Percentiles rank a stretch among this genome's conserved stretches.
These are phyloP conservation scores for Pangasius djambal DNA, from an alignment of 2,797 vertebrate genomes.

Conservation along the genomic window DNA sequence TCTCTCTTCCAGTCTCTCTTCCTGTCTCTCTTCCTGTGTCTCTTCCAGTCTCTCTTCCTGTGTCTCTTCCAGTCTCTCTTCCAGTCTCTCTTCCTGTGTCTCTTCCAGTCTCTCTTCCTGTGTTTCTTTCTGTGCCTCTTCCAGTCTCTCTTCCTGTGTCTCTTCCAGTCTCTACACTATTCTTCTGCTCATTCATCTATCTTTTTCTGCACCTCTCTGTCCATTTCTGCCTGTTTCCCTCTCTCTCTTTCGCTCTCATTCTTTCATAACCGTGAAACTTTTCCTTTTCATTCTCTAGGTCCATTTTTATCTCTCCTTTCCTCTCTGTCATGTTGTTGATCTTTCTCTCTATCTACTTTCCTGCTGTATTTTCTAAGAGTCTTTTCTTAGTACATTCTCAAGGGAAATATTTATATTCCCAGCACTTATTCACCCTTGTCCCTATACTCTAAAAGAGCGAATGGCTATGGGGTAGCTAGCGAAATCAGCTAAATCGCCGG, in stretches of 20 bases:
- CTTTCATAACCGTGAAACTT: neutral
- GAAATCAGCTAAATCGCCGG: neutral
- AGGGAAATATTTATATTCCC: neutral
- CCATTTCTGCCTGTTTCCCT: neutral
- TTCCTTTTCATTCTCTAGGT: neutral
- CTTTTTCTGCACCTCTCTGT: neutral
- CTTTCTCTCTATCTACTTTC: neutral
- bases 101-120: neutral
- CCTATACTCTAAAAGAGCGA: neutral
- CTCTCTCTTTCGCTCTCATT: neutral
- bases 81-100: no score
- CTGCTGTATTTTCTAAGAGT: no score
- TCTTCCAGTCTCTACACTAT: no score
- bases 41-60: neutral
- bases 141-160: no score
- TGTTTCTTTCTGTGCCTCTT: neutral
- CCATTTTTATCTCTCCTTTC: neutral
- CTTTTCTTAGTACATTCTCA: neutral
- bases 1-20: neutral
- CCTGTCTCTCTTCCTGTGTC: no score
- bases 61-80: neutral
- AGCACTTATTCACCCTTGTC: neutral
- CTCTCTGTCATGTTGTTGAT: neutral
- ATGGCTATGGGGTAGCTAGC: neutral
- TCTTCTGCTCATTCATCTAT: neutral